A percentile compares a stretch with the other conserved stretches of the same genome.
These are phyloP conservation scores for Drosophila macrospina DNA, from an alignment of 2,888 invertebrate species.

Conservation along the genomic window DNA sequence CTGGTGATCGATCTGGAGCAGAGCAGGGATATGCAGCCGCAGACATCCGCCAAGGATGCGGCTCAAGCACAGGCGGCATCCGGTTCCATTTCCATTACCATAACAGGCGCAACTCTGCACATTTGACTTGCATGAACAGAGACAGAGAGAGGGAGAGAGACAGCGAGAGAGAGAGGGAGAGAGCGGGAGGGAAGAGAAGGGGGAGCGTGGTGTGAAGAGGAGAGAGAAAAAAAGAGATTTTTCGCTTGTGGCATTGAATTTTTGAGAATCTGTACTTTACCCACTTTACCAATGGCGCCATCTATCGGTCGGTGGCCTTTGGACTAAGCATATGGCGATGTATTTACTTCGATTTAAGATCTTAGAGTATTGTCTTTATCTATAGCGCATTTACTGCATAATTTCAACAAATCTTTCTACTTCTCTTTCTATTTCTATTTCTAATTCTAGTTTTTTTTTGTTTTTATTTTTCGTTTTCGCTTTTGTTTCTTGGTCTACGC, in stretches of 20 bases:
- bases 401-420: neutral
- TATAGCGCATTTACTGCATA: slow-evolving; percentile 38
- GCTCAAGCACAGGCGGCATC: slow-evolving; percentile 13
- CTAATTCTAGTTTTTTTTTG: neutral
- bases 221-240: slow-evolving; percentile 77
- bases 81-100: slow-evolving; percentile 31
- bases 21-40: slow-evolving; percentile 75
- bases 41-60: slow-evolving; percentile 64
- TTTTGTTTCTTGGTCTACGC: slow-evolving; percentile 33
- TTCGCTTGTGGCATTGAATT: slow-evolving; percentile 57
- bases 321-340: slow-evolving; percentile 58
- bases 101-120: slow-evolving; percentile 70
- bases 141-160: slow-evolving; percentile 32
- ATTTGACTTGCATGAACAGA: slow-evolving; percentile 57
- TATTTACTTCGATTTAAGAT: slow-evolving; percentile 68
- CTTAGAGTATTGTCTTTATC: slow-evolving; percentile 61
- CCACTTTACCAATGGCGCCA: slow-evolving; percentile 29
- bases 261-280: slow-evolving; percentile 46
- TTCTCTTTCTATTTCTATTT: slow-evolving; percentile 4
- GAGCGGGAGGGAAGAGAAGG: neutral
- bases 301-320: slow-evolving; percentile 36
- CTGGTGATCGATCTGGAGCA: slow-evolving; percentile 83
- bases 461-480: neutral
- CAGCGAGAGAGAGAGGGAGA: no score
- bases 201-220: neutral